Percentiles rank a stretch among this genome's conserved stretches.
These are phyloP conservation scores for Sciurus vulgaris DNA, from an alignment of 2,797 vertebrate species.

Conservation along the genomic window DNA sequence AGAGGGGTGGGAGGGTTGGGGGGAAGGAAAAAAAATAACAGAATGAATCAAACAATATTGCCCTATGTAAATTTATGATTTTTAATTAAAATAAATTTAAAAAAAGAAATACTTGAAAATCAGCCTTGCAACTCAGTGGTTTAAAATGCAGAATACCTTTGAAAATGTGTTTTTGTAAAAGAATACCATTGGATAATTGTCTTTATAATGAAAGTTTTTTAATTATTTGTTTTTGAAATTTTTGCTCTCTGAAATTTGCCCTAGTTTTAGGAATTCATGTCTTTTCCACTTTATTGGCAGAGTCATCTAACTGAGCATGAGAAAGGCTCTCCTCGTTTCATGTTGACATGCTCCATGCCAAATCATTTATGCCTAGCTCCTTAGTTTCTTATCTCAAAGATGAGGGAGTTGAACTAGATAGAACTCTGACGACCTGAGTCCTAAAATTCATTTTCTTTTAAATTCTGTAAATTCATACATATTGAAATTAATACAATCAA, in stretches of 20 bases:
- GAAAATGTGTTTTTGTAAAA: slow-evolving; percentile 22
- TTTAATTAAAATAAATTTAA: too few species aligned
- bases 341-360: not conserved
- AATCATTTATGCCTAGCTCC: not conserved
- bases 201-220: not conserved
- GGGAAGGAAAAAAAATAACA: too few species aligned
- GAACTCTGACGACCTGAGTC: slow-evolving; percentile 19
- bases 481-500: not conserved
- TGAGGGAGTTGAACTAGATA: slow-evolving; percentile 49
- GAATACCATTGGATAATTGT: not conserved
- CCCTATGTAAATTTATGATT: too few species aligned
- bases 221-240: not conserved
- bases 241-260: not conserved
- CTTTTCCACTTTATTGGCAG: not conserved
- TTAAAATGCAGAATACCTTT: not conserved
- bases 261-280: not conserved
- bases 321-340: not conserved
- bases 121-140: not conserved
- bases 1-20: too few species aligned
- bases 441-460: slow-evolving; percentile 24
- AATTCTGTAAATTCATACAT: slow-evolving; percentile 18
- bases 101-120: slow-evolving; percentile 34
- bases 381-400: slow-evolving; percentile 49
- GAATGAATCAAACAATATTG: too few species aligned
- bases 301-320: not conserved